phyloP scores from a whole-genome alignment of 2,888 invertebrate genomes.

The Gymnosoma rotundatum region DNA sequence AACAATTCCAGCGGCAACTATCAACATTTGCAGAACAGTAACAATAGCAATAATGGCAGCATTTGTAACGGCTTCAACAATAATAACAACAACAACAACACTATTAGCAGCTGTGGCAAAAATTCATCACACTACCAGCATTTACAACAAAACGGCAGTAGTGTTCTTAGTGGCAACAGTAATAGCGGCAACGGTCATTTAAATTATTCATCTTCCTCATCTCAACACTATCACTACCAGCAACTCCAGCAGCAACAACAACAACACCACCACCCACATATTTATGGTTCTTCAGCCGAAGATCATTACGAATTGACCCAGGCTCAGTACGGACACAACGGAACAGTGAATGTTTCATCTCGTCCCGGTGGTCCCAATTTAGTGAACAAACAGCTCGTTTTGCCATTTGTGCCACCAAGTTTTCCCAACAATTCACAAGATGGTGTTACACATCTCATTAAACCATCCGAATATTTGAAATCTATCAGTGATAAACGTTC shows the following conservation, averaged over 20 bases:
- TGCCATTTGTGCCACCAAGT: conserved; percentile 95
- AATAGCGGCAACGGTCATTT: conserved; percentile 64
- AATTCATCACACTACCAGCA: conserved; percentile 67
- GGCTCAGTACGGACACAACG: conserved; percentile 79
- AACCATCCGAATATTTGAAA: conserved; percentile 95
- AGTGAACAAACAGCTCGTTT: conserved; percentile 92
- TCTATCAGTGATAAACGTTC: conserved; percentile 88
- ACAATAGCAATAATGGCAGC: conserved; percentile 47
- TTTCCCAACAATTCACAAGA: conserved; percentile 88
- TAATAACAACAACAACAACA: conserved; percentile 65
- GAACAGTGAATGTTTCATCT: conserved; percentile 69
- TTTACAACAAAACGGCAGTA: conserved; percentile 66
- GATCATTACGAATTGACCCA: conserved; percentile 80
- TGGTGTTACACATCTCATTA: conserved; percentile 92
- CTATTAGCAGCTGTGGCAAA: conserved; percentile 67
- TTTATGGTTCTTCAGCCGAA: conserved; percentile 78
- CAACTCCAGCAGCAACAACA: conserved; percentile 73
- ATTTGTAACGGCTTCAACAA: conserved; percentile 38
- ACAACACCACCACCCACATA: conserved; percentile 73
- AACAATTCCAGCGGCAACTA: conserved; percentile 61
- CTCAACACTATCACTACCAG: conserved; percentile 72
- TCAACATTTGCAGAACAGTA: conserved; percentile 61
- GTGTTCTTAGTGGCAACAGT: conserved; percentile 64
- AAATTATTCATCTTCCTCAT: conserved; percentile 65
- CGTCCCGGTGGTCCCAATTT: conserved; percentile 84